These are phyloP conservation scores for Ennomos erosarius DNA, from an alignment of 2,888 invertebrate species.

Conservation along the genomic window DNA sequence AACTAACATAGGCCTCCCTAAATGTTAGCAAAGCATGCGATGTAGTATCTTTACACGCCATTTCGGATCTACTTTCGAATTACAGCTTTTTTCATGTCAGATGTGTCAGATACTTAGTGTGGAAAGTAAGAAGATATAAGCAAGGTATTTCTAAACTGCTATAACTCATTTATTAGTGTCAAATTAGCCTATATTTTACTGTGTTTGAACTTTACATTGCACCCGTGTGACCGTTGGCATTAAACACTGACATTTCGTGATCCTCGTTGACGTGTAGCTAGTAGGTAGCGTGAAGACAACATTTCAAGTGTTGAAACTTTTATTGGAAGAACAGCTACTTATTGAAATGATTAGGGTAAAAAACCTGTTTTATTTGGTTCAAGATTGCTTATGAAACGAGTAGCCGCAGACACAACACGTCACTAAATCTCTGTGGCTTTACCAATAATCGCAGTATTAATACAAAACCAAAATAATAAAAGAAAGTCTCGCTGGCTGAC, in stretches of 20 bases:
- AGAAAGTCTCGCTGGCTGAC: background rate
- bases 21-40: conserved; percentile 36
- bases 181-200: background rate
- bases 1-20: conserved; percentile 33
- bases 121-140: background rate
- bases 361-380: conserved; percentile 15
- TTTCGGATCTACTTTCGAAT: conserved; percentile 22
- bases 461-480: too few species aligned
- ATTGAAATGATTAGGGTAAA: conserved; percentile 44
- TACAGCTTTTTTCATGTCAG: conserved; percentile 1
- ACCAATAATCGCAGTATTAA: background rate
- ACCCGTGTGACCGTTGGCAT: conserved; percentile 46
- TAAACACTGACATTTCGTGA: conserved; percentile 62
- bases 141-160: background rate
- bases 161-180: background rate
- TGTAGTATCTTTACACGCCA: conserved; percentile 32
- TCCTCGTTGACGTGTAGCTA: conserved; percentile 34
- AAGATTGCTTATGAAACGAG: conserved; percentile 3
- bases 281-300: conserved; percentile 56
- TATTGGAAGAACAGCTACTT: conserved; percentile 43
- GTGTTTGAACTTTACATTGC: conserved; percentile 37
- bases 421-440: background rate
- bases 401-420: background rate
- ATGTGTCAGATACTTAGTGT: too few species aligned
- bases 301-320: conserved; percentile 54